phyloP scores from a whole-genome alignment of 2,888 invertebrate genomes.

The Beris chalybata region DNA sequence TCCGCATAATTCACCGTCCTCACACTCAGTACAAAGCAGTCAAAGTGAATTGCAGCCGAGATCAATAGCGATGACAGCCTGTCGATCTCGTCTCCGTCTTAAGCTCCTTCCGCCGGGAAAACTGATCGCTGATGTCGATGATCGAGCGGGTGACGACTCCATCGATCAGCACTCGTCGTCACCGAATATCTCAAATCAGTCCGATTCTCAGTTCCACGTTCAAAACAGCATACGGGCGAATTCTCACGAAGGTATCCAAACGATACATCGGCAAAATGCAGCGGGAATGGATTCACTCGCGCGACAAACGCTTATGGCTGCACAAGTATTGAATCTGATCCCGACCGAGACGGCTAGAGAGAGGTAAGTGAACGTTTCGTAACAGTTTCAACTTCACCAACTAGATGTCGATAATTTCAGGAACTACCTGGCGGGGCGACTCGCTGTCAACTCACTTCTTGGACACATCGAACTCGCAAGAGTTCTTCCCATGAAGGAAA shows the following conservation, averaged over 20 bases:
- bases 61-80: conserved; percentile 55
- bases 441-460: conserved; percentile 78
- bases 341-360: conserved; percentile 81
- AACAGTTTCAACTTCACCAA: not conserved
- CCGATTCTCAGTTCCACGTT: conserved; percentile 19
- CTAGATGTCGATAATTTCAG: conserved; percentile 54
- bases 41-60: conserved; percentile 47
- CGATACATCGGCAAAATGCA: conserved; percentile 36
- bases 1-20: conserved; percentile 49
- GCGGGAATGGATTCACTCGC: conserved; percentile 69
- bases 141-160: conserved; percentile 38
- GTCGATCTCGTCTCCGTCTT: conserved; percentile 53
- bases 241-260: conserved; percentile 53
- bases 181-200: conserved; percentile 51
- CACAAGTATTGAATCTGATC: conserved; percentile 78
- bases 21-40: conserved; percentile 49
- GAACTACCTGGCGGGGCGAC: conserved; percentile 77
- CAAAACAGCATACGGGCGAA: conserved; percentile 44
- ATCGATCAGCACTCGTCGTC: conserved; percentile 55
- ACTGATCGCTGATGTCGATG: conserved; percentile 14
- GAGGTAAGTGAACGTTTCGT: conserved; percentile 58
- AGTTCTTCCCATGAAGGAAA: conserved; percentile 81
- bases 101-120: conserved; percentile 51
- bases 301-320: conserved; percentile 73
- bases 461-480: conserved; percentile 84